These are phyloP conservation scores for Lutra lutra DNA, from an alignment of 2,797 vertebrate genomes.

Conservation along the genomic window DNA sequence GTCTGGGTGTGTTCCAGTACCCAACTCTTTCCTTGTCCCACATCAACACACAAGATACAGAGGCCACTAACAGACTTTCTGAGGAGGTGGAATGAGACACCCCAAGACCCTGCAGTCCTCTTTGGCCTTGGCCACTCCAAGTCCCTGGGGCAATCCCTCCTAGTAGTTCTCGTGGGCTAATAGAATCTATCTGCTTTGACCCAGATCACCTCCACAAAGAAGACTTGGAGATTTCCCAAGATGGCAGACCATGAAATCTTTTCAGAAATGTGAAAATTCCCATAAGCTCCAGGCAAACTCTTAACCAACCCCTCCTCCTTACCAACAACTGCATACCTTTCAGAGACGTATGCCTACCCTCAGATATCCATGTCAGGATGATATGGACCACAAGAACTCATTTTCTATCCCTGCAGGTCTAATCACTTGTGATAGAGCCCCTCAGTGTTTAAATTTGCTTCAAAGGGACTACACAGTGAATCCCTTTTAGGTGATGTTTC, in stretches of 20 bases:
- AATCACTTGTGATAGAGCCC: neutral
- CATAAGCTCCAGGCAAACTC: neutral
- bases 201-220: neutral
- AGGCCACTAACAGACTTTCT: neutral
- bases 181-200: neutral
- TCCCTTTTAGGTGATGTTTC: neutral
- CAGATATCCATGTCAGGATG: neutral
- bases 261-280: constrained; percentile 20
- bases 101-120: neutral
- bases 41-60: neutral
- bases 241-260: neutral
- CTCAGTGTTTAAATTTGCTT: neutral
- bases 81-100: neutral
- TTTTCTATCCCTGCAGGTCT: neutral
- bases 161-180: neutral
- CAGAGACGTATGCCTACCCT: neutral
- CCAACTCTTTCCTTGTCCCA: neutral
- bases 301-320: neutral
- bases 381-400: accelerated
- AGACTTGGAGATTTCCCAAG: neutral
- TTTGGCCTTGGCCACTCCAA: neutral
- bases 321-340: neutral
- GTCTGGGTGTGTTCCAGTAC: neutral
- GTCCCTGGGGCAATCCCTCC: neutral
- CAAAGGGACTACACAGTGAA: neutral